Evolutionary conservation across 2,113 vertebrate species (phyloP).

Genomic region (Forbesichthys agassizii): DNA sequence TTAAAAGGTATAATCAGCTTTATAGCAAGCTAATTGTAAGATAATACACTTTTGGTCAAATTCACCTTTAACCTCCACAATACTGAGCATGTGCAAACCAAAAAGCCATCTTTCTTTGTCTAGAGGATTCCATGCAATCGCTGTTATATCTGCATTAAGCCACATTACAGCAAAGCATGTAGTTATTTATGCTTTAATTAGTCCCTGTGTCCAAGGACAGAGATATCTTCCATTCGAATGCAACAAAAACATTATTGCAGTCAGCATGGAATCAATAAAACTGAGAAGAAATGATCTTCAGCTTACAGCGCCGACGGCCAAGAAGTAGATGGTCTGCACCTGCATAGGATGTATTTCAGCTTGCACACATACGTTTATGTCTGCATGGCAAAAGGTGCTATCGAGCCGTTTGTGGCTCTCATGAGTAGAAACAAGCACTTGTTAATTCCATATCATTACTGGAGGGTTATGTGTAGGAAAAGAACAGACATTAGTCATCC

Average conservation of each 20-base stretch:
- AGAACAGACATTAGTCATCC: conserved; percentile 53
- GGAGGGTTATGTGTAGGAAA: conserved; percentile 39
- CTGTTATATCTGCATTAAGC: no score
- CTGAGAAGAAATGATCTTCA: not conserved
- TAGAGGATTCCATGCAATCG: no score
- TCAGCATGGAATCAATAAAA: not conserved
- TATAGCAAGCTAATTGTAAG: not conserved
- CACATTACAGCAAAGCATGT: no score
- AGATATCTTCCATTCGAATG: no score
- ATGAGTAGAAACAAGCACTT: conserved; percentile 16
- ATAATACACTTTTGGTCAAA: no score
- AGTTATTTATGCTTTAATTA: no score
- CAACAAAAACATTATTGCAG: not conserved
- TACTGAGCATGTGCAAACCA: no score
- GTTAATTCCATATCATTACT: conserved; percentile 55
- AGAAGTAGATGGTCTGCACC: not conserved
- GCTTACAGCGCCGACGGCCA: no score
- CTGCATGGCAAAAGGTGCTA: not conserved
- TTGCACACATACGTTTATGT: conserved; percentile 7
- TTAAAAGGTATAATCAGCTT: not conserved
- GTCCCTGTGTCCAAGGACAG: no score
- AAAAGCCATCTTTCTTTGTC: no score
- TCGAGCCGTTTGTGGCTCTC: conserved; percentile 14
- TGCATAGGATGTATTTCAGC: conserved; percentile 8
- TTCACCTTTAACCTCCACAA: no score